Base-by-base conservation (phyloP, 2,888 invertebrate genomes). In the Myathropa florea region DNA sequence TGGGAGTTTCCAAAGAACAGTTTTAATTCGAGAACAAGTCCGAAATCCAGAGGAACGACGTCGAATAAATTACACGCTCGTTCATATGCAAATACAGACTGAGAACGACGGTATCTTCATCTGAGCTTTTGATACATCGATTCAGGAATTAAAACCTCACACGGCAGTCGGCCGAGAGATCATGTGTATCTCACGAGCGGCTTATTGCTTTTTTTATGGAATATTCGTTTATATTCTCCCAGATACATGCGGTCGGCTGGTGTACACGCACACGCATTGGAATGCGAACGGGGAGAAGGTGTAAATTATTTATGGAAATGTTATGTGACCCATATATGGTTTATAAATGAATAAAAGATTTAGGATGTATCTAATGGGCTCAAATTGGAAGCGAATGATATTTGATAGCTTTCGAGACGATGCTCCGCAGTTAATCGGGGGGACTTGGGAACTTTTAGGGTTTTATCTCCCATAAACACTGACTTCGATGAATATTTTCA, bases 81-180 rank as follows among this genome's bases (percentile, higher is more conserved):
- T 75, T 80, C 39, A 55, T 68, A 80, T 75, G 73, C 67, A 67
- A 68, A 75, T 75, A 18, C 39, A 63, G 39, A 28, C 2, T 18
- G n/a, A 4, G 28, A 30, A 60, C 12, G 46, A 67, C 18, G 57
- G 12, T 55, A 53, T 67, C 65, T 21, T 36, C 53, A 46, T 39
- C 70, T 24, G 10, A 73, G 33, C 39, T 55, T 64, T 59, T 18
- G 36, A 71, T 18, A 33, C 71, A 65, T 65, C 59, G 59, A 59
- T 71, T 71, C 59, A 6, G 26, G 70, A 59, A 57, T 36, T 59
- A 59, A 26, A 57, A 33, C 28, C 46, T 33, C 33, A n/a, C n/a
- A n/a, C n/a, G n/a, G n/a, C n/a, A n/a, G n/a, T n/a, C n/a, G 23
- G 10, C 33, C 18, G 0, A 6, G 18, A 7, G 46, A 18, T 18